Percentiles rank a stretch among this genome's conserved stretches.
phyloP scores from a whole-genome alignment of 2,797 vertebrate species.

The Pangasius macronema region DNA sequence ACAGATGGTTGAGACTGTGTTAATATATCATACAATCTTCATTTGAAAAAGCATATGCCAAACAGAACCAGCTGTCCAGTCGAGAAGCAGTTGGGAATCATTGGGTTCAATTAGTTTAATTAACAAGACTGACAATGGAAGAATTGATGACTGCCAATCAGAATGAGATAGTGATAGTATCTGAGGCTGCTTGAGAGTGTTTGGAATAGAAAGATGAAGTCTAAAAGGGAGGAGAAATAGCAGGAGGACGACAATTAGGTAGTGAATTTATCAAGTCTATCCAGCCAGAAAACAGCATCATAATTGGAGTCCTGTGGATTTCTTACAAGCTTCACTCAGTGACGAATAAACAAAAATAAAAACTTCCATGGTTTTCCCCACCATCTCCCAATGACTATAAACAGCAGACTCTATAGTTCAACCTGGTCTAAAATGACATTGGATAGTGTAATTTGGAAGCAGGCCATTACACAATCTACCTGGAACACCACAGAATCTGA shows the following conservation, averaged over 20 bases:
- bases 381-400: neutral
- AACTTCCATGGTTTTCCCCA: neutral
- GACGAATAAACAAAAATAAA: neutral
- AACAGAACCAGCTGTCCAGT: slow-evolving; percentile 59
- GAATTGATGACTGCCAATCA: slow-evolving; percentile 67
- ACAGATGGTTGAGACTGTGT: slow-evolving; percentile 52
- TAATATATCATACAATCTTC: slow-evolving; percentile 54
- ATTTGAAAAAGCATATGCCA: slow-evolving; percentile 39
- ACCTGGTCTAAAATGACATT: neutral
- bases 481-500: neutral
- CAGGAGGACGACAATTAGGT: neutral
- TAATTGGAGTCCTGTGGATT: neutral
- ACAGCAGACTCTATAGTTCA: too few species aligned
- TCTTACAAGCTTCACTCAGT: neutral
- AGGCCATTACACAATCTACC: neutral
- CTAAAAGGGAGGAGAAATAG: neutral
- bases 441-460: neutral
- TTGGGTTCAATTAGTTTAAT: slow-evolving; percentile 63
- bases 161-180: slow-evolving; percentile 53
- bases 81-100: slow-evolving; percentile 63
- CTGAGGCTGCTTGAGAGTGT: slow-evolving; percentile 49
- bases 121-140: slow-evolving; percentile 68
- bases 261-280: slow-evolving; percentile 1
- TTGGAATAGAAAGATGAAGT: slow-evolving; percentile 14
- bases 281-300: neutral